Conservation (phyloP, 2,888 invertebrate genomes). For the Cheilosia vernalis region DNA sequence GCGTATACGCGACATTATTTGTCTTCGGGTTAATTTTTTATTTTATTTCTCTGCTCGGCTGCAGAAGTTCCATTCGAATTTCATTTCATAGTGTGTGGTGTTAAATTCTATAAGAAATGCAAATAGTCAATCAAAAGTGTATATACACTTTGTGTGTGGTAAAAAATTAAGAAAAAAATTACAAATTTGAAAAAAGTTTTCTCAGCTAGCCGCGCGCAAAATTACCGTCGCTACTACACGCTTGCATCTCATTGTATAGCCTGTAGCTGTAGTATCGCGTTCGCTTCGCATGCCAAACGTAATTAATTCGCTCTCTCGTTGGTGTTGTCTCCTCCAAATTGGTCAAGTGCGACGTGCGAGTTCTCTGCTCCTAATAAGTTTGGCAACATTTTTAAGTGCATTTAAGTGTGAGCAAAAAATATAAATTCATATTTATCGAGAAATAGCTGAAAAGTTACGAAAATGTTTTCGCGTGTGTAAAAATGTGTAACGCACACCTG, state of each 20-base stretch:
- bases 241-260: conserved; percentile 2
- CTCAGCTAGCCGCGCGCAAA: conserved; percentile 25
- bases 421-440: neutral
- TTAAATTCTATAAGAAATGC: conserved; percentile 18
- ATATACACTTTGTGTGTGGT: conserved; percentile 32
- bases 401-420: conserved; percentile 23
- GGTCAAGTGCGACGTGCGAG: conserved; percentile 47
- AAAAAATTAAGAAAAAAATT: conserved; percentile 16
- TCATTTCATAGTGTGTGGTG: conserved; percentile 12
- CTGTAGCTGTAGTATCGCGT: neutral
- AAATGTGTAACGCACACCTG: conserved; percentile 42
- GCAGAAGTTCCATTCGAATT: conserved; percentile 3
- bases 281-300: conserved; percentile 53
- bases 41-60: neutral
- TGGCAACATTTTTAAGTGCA: conserved; percentile 54
- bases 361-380: conserved; percentile 56
- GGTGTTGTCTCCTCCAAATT: conserved; percentile 39
- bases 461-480: conserved; percentile 54
- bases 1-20: conserved; percentile 75
- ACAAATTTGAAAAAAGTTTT: conserved; percentile 7
- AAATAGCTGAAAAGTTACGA: neutral
- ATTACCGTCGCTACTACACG: conserved; percentile 66
- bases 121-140: conserved; percentile 41
- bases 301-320: conserved; percentile 49
- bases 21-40: neutral